These are phyloP conservation scores for Halcyon smyrnensis DNA, from an alignment of 2,797 vertebrate genomes.

Conservation along the genomic window DNA sequence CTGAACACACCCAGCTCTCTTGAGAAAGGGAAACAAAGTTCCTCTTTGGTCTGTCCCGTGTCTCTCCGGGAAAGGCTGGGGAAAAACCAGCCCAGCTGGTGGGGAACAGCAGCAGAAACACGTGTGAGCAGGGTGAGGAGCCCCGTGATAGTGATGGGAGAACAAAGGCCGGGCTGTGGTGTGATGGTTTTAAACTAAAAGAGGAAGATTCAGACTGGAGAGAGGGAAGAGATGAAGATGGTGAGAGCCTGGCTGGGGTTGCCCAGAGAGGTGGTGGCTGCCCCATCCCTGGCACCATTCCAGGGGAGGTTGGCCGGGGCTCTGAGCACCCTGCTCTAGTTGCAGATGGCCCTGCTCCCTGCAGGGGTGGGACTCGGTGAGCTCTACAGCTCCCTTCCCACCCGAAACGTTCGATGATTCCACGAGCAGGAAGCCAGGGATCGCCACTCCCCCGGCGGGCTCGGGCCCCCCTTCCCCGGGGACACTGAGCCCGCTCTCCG, in stretches of 20 bases:
- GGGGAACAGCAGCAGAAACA: background rate
- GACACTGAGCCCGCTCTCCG: background rate
- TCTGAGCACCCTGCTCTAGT: background rate
- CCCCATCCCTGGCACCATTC: background rate
- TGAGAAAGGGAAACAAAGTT: background rate
- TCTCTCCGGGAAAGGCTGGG: background rate
- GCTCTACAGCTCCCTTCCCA: background rate
- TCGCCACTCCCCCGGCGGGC: background rate
- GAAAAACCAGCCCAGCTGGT: background rate
- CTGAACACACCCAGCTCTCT: background rate
- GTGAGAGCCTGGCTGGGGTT: background rate
- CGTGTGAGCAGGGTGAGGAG: background rate
- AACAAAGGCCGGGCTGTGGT: background rate
- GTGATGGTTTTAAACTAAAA: background rate
- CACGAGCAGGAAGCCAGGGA: background rate
- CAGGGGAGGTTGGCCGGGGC: background rate
- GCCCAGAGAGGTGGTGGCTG: background rate
- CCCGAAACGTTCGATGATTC: background rate
- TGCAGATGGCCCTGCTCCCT: background rate
- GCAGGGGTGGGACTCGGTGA: background rate
- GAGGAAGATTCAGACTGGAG: background rate
- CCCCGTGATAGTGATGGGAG: background rate
- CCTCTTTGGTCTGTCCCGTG: background rate
- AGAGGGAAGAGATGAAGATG: background rate
- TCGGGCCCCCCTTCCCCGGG: background rate